Evolutionary conservation across 2,888 invertebrate genomes (phyloP).

Genomic region (Pteria penguin): DNA sequence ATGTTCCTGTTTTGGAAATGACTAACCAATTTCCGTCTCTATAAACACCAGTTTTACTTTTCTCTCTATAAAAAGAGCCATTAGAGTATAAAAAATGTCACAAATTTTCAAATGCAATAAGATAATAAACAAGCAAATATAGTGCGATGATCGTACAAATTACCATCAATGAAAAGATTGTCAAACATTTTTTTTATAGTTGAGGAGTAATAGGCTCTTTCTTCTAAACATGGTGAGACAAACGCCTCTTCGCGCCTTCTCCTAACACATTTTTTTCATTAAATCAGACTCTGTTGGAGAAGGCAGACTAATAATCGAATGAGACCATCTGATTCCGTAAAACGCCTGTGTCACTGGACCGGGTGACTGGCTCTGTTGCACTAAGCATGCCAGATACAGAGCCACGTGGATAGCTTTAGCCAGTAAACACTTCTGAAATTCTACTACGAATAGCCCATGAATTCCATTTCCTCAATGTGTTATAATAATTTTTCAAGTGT

Average conservation of each 20-base stretch:
- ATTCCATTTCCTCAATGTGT: slow-evolving; percentile 11
- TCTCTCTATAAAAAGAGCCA: slow-evolving; percentile 28
- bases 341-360: slow-evolving; percentile 21
- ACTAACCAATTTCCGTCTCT: slow-evolving; percentile 31
- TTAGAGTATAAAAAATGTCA: slow-evolving; percentile 17
- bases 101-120: slow-evolving; percentile 25
- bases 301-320: slow-evolving; percentile 1
- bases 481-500: slow-evolving; percentile 6
- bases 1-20: neutral
- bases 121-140: slow-evolving; percentile 34
- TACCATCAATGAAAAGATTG: slow-evolving; percentile 25
- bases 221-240: slow-evolving; percentile 24
- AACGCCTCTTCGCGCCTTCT: slow-evolving; percentile 29
- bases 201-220: slow-evolving; percentile 39
- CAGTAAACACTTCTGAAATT: neutral
- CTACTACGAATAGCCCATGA: neutral
- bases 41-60: slow-evolving; percentile 34
- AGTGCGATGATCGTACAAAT: slow-evolving; percentile 39
- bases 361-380: slow-evolving; percentile 4
- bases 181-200: no score
- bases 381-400: slow-evolving; percentile 20
- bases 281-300: slow-evolving; percentile 17
- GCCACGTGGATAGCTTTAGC: slow-evolving; percentile 18
- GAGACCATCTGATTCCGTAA: slow-evolving; percentile 26
- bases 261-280: slow-evolving; percentile 26